phyloP scores from a whole-genome alignment of 2,797 vertebrate genomes.

The Typhlichthys eigenmanni region DNA sequence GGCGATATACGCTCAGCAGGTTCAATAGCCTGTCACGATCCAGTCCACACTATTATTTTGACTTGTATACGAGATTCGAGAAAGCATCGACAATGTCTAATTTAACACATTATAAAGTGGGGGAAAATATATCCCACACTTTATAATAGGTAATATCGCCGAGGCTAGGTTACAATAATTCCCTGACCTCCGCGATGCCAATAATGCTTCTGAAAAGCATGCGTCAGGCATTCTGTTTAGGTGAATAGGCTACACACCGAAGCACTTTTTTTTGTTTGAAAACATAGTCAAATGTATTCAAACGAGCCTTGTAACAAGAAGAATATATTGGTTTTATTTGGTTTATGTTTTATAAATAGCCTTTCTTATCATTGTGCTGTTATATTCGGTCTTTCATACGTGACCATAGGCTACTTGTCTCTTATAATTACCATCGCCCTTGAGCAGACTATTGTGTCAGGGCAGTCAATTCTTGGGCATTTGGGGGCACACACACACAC shows the following conservation, averaged over 20 bases:
- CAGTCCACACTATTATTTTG: too few species aligned
- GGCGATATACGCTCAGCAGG: conserved; percentile 52
- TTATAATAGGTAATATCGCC: too few species aligned
- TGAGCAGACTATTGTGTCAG: conserved; percentile 72
- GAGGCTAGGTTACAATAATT: too few species aligned
- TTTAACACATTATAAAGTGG: neutral
- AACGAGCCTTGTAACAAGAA: neutral
- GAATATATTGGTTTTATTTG: neutral
- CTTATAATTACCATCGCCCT: conserved; percentile 74
- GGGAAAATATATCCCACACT: too few species aligned
- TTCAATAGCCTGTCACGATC: conserved; percentile 5
- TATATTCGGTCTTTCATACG: conserved; percentile 67
- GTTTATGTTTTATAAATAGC: conserved; percentile 70
- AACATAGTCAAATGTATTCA: too few species aligned
- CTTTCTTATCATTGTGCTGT: conserved; percentile 68
- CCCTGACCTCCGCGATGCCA: too few species aligned
- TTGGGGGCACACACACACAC: conserved; percentile 50
- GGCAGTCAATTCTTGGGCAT: conserved; percentile 67
- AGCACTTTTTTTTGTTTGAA: conserved; percentile 53
- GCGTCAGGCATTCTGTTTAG: conserved; percentile 5
- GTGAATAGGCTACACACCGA: conserved; percentile 7
- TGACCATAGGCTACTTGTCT: conserved; percentile 73
- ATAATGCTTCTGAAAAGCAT: conserved; percentile 1
- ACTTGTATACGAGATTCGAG: too few species aligned
- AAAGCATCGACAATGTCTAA: conserved; percentile 1